Conservation (phyloP, 2,888 invertebrate species). For the Venusia cambrica region DNA sequence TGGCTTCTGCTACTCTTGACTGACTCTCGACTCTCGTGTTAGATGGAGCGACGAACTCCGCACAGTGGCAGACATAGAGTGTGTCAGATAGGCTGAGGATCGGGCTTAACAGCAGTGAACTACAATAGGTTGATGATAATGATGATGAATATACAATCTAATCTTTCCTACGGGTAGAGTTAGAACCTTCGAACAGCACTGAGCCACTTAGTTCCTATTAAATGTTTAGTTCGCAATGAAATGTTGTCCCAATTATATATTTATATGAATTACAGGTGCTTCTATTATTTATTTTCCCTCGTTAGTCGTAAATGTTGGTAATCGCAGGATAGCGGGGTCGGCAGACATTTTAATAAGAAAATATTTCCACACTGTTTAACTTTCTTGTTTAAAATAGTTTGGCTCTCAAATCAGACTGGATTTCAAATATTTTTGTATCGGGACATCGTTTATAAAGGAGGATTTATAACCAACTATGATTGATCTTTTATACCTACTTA, state of each 20-base stretch:
- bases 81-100: conserved; percentile 8
- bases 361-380: conserved; percentile 20
- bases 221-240: conserved; percentile 12
- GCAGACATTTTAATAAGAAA: conserved; percentile 22
- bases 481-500: too few species aligned
- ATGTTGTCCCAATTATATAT: conserved; percentile 4
- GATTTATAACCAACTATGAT: too few species aligned
- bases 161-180: background rate
- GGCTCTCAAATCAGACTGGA: too few species aligned
- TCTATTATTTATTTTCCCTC: conserved; percentile 27
- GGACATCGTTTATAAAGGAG: too few species aligned
- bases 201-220: conserved; percentile 8
- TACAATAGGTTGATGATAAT: too few species aligned
- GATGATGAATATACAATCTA: background rate
- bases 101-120: too few species aligned
- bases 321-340: conserved; percentile 27
- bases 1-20: too few species aligned
- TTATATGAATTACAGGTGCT: conserved; percentile 26
- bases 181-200: background rate
- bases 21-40: too few species aligned
- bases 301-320: conserved; percentile 20
- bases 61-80: too few species aligned
- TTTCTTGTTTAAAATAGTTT: conserved; percentile 2
- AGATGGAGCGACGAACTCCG: too few species aligned
- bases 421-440: too few species aligned